Evolutionary conservation across 2,113 vertebrate genomes (phyloP).

Genomic region (Syrmaticus mikado): DNA sequence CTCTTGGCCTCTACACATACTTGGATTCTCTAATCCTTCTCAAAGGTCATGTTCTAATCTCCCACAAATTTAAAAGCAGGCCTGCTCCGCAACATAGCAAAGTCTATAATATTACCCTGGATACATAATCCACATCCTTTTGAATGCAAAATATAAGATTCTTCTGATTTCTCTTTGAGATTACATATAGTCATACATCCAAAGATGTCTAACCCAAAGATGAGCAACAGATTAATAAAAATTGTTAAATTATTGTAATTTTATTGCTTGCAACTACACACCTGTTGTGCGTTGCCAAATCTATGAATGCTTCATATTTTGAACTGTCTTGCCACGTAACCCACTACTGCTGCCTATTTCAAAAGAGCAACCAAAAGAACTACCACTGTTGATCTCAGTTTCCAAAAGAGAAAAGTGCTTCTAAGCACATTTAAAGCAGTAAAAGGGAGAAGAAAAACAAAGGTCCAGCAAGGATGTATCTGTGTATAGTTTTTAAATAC

Average conservation of each 20-base stretch:
- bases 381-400: not conserved
- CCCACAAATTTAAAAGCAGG: not conserved
- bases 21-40: constrained; percentile 16
- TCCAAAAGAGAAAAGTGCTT: not conserved
- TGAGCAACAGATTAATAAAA: not conserved
- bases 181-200: not conserved
- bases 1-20: not conserved
- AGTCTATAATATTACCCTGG: not conserved
- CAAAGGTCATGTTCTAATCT: constrained; percentile 4
- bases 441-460: not conserved
- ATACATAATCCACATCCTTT: not conserved
- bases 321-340: not conserved
- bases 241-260: not conserved
- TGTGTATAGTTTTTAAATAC: not conserved
- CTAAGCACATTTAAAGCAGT: not conserved
- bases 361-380: not conserved
- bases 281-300: not conserved
- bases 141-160: not conserved
- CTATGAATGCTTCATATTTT: not conserved
- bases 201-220: not conserved
- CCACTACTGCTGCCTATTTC: not conserved
- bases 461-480: not conserved
- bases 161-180: not conserved
- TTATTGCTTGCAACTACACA: not conserved
- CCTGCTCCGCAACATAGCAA: not conserved